These are phyloP conservation scores for Chaetogeoica ovagalla DNA, from an alignment of 2,888 invertebrate species.

Conservation along the genomic window DNA sequence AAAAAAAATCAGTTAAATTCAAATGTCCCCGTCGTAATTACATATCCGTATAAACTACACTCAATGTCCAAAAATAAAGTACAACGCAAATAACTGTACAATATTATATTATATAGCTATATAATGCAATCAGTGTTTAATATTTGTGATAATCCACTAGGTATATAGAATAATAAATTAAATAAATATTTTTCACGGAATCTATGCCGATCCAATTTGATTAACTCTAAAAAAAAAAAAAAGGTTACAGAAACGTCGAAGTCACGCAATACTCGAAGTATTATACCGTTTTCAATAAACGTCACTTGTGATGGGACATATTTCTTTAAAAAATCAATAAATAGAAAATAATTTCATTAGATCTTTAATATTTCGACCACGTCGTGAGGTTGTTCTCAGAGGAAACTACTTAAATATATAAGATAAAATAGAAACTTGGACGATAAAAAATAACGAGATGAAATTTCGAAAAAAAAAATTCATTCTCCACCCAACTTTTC, in stretches of 20 bases:
- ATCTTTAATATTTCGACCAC: slow-evolving; percentile 20
- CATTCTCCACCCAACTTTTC: neutral
- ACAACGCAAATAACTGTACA: too few species aligned
- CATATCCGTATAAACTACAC: too few species aligned
- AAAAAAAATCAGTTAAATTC: too few species aligned
- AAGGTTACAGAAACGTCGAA: slow-evolving; percentile 9
- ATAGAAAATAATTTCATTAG: slow-evolving; percentile 46
- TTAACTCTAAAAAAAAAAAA: slow-evolving; percentile 4
- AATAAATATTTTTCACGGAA: neutral
- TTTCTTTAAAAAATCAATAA: slow-evolving; percentile 33
- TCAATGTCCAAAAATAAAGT: too few species aligned
- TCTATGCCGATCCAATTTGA: slow-evolving; percentile 19
- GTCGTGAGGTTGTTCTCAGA: neutral
- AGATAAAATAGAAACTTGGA: neutral
- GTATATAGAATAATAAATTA: neutral
- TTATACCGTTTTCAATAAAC: slow-evolving; percentile 27
- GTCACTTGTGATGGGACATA: slow-evolving; percentile 24
- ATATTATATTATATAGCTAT: too few species aligned
- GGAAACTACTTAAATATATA: neutral
- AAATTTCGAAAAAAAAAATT: neutral
- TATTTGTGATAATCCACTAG: neutral
- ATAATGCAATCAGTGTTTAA: neutral
- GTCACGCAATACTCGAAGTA: slow-evolving; percentile 33
- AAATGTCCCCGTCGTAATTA: too few species aligned
- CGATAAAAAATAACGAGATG: neutral